phyloP scores from a whole-genome alignment of 1,140 invertebrate genomes.

The Platyscapa corneri region DNA sequence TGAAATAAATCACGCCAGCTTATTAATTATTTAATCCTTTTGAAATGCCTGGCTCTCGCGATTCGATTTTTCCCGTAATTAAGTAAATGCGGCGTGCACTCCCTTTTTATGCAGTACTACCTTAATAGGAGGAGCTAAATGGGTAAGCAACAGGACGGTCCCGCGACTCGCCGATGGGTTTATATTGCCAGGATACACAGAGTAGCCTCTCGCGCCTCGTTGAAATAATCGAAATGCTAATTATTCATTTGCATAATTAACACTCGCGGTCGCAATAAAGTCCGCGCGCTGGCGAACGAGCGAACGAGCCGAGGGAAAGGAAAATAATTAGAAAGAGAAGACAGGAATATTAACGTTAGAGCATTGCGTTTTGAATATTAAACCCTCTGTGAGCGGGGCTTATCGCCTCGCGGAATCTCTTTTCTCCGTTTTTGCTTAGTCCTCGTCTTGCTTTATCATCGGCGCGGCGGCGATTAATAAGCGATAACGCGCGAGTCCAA shows the following conservation, averaged over 20 bases:
- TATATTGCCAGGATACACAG: neutral
- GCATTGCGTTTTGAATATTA: constrained; percentile 67
- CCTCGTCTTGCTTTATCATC: constrained; percentile 3
- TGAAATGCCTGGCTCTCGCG: neutral
- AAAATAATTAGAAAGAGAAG: neutral
- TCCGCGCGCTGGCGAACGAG: constrained; percentile 45
- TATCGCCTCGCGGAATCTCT: constrained; percentile 54
- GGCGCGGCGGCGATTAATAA: constrained; percentile 48
- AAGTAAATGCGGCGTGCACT: neutral
- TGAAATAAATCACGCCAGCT: neutral
- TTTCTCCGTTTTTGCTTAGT: constrained; percentile 6
- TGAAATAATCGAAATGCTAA: constrained; percentile 72
- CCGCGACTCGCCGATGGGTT: neutral
- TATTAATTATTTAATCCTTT: neutral
- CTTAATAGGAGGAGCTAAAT: neutral
- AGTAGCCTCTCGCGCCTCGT: constrained; percentile 37
- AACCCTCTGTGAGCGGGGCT: constrained; percentile 54
- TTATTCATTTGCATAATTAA: constrained; percentile 72
- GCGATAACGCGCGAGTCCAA: constrained; percentile 22
- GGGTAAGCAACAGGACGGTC: neutral
- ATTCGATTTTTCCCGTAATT: neutral
- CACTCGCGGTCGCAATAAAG: constrained; percentile 63
- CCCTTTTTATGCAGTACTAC: neutral
- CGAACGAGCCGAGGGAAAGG: constrained; percentile 1
- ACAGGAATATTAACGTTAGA: constrained; percentile 66